phyloP scores from a whole-genome alignment of 2,113 vertebrate genomes.

The Phodopus roborovskii region DNA sequence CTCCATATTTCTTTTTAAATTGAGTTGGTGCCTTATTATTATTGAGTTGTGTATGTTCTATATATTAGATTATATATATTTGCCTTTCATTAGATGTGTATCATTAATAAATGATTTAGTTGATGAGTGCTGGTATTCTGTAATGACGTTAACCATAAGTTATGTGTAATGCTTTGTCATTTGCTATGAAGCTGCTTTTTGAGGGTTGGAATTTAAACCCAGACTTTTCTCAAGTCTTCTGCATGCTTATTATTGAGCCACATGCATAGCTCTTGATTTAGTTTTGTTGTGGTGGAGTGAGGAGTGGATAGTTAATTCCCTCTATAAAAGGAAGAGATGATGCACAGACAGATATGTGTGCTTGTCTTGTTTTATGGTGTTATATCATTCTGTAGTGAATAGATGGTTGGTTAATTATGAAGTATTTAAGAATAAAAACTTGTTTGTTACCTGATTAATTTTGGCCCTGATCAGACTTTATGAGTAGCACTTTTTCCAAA shows the following conservation, averaged over 20 bases:
- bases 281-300: background rate
- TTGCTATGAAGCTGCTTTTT: background rate
- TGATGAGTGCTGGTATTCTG: background rate
- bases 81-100: background rate
- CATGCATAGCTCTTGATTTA: background rate
- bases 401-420: background rate
- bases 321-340: background rate
- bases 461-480: background rate
- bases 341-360: background rate
- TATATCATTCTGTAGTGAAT: background rate
- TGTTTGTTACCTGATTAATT: slow-evolving; percentile 37
- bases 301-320: background rate
- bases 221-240: background rate
- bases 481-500: slow-evolving; percentile 3
- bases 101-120: slow-evolving; percentile 23
- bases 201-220: background rate
- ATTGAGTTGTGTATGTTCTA: background rate
- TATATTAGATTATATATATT: background rate
- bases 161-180: slow-evolving; percentile 18
- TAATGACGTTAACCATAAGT: background rate
- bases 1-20: slow-evolving; percentile 5
- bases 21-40: slow-evolving; percentile 16
- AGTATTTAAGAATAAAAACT: background rate
- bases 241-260: background rate
- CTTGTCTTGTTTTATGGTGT: background rate